Percentiles rank a stretch among this genome's conserved stretches.
Evolutionary conservation across 2,888 invertebrate genomes (phyloP).

Genomic region (Andrena bicolor): DNA sequence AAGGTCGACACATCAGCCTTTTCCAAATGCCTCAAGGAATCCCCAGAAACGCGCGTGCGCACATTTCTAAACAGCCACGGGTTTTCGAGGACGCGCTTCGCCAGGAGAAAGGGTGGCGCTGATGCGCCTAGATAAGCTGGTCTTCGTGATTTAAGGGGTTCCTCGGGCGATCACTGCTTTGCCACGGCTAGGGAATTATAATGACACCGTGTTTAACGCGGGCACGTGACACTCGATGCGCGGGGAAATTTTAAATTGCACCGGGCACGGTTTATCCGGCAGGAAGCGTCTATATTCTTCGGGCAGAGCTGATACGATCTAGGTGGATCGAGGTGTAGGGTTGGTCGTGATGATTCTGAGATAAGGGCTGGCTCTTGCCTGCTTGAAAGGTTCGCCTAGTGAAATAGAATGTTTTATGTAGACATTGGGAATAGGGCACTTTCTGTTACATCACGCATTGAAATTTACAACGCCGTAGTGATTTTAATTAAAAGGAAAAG

Average conservation of each 20-base stretch:
- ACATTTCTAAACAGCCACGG: conserved; percentile 28
- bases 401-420: neutral
- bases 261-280: conserved; percentile 18
- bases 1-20: conserved; percentile 45
- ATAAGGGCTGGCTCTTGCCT: neutral
- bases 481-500: neutral
- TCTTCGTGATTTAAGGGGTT: conserved; percentile 73
- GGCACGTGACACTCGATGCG: conserved; percentile 53
- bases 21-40: neutral
- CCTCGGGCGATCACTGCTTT: conserved; percentile 79
- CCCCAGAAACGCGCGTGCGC: conserved; percentile 24
- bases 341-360: conserved; percentile 1
- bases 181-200: conserved; percentile 79
- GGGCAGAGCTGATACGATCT: conserved; percentile 13
- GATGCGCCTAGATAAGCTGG: conserved; percentile 65
- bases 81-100: conserved; percentile 31
- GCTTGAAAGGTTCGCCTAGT: neutral
- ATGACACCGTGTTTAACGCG: conserved; percentile 73
- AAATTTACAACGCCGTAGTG: too few species aligned
- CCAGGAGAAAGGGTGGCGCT: conserved; percentile 60
- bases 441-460: too few species aligned
- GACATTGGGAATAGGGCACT: too few species aligned
- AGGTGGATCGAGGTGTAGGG: neutral
- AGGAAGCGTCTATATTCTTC: conserved; percentile 27
- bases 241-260: conserved; percentile 55